Base-by-base conservation (phyloP, 2,888 invertebrate species). In the Drosophila mayaguana region DNA sequence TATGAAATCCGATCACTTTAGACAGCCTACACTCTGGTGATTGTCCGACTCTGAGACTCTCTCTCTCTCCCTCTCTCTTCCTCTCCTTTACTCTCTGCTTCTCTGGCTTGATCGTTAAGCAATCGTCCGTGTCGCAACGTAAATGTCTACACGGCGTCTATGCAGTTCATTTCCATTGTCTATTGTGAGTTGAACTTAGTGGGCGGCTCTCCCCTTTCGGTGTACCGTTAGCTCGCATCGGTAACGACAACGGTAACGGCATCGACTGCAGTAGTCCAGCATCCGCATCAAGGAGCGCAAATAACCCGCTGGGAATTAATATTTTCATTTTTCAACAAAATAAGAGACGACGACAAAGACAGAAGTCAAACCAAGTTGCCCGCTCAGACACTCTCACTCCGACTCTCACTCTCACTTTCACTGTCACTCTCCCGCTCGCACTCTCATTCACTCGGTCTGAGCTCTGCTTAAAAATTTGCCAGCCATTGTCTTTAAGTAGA, bases 281-380 rank as follows among this genome's bases (percentile, higher is more conserved):
- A 42, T 43, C 51, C 32, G 67, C 36, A 28, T 28, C 40, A 48
- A 45, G 53, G 28, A 79, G 50, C 63, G 68, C 70, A 71, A 75
- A 74, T 72, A 75, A 80, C 75, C 88, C 76, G 77, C 72, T 88
- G 86, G 85, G 89, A 86, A 81, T 80, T 81, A 77, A 76, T 86
- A 86, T 81, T 78, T 86, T 76, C 67, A 84, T 83, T 84, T 75
- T 87, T 87, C 81, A 59, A 71, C 81, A 74, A 72, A 72, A 71
- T 74, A 76, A 83, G 81, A 84, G 78, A 75, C 66, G 73, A 74
- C 66, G 75, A 78, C 78, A 75, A 69, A 66, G 72, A 66, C 57
- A 48, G 51, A 12, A 48, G 25, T 36, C 51, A n/a, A 28, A 7
- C 9, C 28, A 28, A 2, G 25, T 9, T 59, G 45, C 46, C 38